Evolutionary conservation across 2,888 invertebrate genomes (phyloP).

Genomic region (Agrochola macilenta): DNA sequence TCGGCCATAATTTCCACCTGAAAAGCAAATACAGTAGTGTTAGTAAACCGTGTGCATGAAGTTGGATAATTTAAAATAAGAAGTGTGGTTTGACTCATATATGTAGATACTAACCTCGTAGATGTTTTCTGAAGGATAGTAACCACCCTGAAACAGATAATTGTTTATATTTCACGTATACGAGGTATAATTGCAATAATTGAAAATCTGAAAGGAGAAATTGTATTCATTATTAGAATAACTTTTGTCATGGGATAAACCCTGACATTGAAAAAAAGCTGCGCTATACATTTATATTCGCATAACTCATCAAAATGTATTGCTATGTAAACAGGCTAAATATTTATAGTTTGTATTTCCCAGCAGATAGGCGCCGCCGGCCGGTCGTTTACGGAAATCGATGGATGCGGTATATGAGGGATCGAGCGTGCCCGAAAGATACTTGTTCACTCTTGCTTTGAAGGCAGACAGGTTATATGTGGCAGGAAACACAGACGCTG

Average conservation of each 20-base stretch:
- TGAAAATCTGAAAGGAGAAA: background rate
- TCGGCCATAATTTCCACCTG: constrained; percentile 76
- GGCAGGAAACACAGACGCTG: no score
- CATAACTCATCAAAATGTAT: background rate
- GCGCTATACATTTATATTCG: background rate
- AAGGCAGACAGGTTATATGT: no score
- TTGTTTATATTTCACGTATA: background rate
- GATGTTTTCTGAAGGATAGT: constrained; percentile 81
- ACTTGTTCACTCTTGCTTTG: no score
- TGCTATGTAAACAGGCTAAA: background rate
- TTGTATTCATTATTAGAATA: background rate
- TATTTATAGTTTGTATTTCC: background rate
- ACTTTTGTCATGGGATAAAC: background rate
- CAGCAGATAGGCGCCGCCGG: background rate
- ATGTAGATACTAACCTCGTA: constrained; percentile 78
- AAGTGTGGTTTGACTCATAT: background rate
- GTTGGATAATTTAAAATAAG: background rate
- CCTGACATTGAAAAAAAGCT: background rate
- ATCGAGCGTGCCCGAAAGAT: no score
- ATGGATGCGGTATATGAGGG: no score
- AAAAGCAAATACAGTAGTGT: background rate
- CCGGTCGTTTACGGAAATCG: background rate
- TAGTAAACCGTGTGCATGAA: background rate
- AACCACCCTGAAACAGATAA: constrained; percentile 79
- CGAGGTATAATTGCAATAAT: background rate